Conservation (phyloP, 2,797 vertebrate genomes). For the Pseudocheirus occidentalis region DNA sequence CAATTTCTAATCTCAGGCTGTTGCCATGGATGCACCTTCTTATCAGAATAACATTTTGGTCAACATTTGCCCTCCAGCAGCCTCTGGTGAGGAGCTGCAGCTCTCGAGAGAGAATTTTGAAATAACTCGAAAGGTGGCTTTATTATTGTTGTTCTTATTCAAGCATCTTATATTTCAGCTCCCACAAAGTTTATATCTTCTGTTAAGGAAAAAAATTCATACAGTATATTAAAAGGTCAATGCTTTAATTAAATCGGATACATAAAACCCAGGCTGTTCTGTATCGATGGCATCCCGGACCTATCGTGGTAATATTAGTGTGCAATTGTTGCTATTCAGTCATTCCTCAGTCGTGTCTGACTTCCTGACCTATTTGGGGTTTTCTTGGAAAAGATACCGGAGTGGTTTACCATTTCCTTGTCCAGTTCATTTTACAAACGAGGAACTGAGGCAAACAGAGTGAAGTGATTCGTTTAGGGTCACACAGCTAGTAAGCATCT, state of each 20-base stretch:
- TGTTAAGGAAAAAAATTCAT: constrained; percentile 72
- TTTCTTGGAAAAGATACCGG: not conserved
- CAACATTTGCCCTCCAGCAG: constrained; percentile 69
- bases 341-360: not conserved
- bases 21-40: constrained; percentile 70
- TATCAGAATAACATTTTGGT: constrained; percentile 64
- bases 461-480: not conserved
- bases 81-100: constrained; percentile 59
- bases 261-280: constrained; percentile 35
- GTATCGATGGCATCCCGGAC: not conserved
- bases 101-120: constrained; percentile 69
- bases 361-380: not conserved
- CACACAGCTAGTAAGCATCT: not conserved
- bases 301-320: not conserved
- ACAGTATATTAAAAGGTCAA: constrained; percentile 74
- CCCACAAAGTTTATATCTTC: constrained; percentile 78
- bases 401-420: not conserved
- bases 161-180: constrained; percentile 75
- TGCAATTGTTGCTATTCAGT: not conserved
- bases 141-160: constrained; percentile 48
- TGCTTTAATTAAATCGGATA: constrained; percentile 74
- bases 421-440: not conserved
- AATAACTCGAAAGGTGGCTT: constrained; percentile 50
- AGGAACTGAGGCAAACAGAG: not conserved
- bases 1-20: constrained; percentile 50